A percentile compares a stretch with the other conserved stretches of the same genome.
These are phyloP conservation scores for Octomys mimax DNA, from an alignment of 2,797 vertebrate species.

Conservation along the genomic window DNA sequence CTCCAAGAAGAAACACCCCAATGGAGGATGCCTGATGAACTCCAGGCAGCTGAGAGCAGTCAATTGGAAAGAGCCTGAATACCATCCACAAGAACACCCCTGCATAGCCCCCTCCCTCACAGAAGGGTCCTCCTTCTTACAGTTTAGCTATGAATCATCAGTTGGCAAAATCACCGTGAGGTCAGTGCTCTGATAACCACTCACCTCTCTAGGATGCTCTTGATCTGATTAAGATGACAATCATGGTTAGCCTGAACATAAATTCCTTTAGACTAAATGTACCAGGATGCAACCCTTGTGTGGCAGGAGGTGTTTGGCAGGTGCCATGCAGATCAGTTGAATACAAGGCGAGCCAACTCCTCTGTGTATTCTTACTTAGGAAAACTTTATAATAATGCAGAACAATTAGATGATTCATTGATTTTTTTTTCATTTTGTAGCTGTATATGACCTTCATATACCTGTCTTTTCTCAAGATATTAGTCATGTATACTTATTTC, in stretches of 20 bases:
- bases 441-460: not conserved
- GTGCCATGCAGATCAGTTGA: not conserved
- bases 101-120: not conserved
- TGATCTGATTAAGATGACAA: not conserved
- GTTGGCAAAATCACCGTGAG: not conserved
- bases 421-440: not conserved
- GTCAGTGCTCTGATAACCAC: not conserved
- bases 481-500: slow-evolving; percentile 1
- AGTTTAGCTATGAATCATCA: not conserved
- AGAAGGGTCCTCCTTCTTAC: not conserved
- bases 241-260: not conserved
- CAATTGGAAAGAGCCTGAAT: not conserved
- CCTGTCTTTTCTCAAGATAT: slow-evolving; percentile 23
- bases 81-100: not conserved
- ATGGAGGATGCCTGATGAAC: not conserved
- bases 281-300: not conserved
- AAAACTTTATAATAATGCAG: slow-evolving; percentile 2
- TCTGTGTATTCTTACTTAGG: not conserved
- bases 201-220: not conserved
- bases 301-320: not conserved
- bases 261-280: not conserved
- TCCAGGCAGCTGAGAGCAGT: not conserved
- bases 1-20: not conserved
- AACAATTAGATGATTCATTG: not conserved
- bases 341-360: too few relatives aligned